A percentile compares a stretch with the other conserved stretches of the same genome.
phyloP scores from a whole-genome alignment of 2,888 invertebrate genomes.

The Drosophila testacea region DNA sequence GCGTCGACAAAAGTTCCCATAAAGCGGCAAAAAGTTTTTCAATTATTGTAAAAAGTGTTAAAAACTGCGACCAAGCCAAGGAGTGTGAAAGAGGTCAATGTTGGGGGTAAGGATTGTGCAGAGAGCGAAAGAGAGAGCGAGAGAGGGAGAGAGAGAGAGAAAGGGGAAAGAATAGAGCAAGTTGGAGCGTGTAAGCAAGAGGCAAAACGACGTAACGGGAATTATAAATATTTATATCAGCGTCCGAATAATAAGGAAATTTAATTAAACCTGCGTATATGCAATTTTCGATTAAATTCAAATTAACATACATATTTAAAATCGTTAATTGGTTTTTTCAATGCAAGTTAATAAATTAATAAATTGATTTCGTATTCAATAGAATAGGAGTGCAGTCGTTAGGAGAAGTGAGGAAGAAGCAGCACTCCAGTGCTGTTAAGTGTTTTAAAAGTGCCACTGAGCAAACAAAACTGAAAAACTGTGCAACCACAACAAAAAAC shows the following conservation, averaged over 20 bases:
- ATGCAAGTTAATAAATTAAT: not conserved
- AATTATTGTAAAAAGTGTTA: conserved; percentile 78
- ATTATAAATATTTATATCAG: conserved; percentile 29
- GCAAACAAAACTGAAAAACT: conserved; percentile 14
- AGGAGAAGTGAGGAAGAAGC: not conserved
- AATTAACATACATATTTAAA: conserved; percentile 22
- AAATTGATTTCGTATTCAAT: not conserved
- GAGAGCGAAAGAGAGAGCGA: not conserved
- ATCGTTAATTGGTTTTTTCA: not conserved
- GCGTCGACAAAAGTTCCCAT: conserved; percentile 66
- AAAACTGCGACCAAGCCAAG: conserved; percentile 47
- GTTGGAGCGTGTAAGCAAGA: not conserved
- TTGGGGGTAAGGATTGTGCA: not conserved
- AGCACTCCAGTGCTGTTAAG: not conserved
- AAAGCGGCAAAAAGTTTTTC: conserved; percentile 74
- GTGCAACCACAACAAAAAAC: not conserved
- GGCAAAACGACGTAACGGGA: not conserved
- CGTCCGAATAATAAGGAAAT: not conserved
- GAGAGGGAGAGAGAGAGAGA: not conserved
- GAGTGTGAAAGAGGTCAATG: conserved; percentile 1
- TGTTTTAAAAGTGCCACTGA: not conserved
- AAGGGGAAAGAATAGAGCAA: no score
- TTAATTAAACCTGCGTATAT: no score
- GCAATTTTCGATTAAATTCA: not conserved
- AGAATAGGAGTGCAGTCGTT: not conserved